Base-by-base conservation (phyloP, 2,797 vertebrate genomes). In the Neoniphon sammara region DNA sequence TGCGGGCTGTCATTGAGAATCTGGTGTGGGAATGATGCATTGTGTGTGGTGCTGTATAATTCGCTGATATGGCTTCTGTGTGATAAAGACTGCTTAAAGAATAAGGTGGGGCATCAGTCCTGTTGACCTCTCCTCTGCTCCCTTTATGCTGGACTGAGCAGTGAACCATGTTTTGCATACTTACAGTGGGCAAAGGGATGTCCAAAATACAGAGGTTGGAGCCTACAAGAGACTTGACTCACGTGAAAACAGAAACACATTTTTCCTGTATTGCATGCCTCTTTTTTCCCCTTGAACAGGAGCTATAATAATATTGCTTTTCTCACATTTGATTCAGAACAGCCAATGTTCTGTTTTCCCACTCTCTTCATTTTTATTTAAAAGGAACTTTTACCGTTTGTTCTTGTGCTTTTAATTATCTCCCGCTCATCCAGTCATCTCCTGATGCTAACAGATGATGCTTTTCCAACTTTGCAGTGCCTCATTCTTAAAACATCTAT, bases 391-490 rank as follows among this genome's bases (percentile, higher is more conserved):
- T 59, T 17, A 59, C 14, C 34, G 30, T 8, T 77, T 73, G 52
- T 36, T 77, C 54, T 12, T 63, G 53, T 72, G 30, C 36, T 77
- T 58, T 11, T 42, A 18, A 70, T 67, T 74, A 59, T 70, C 34
- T 36, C 27, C 18, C 46, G 64, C 70, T 75, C 56, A 74, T 78
- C 46, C 62, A 10, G 53, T 83, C 52, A 73, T 54, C 57, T 30
- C 72, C 59, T 77, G 61, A 85, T 61, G 56, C 78, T 87, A 87
- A 90, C 62, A 46, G 15, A 73, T 85, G 74, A 90, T 84, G 82
- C 50, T 27, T 81, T 86, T 91, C 76, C 83, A 84, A 79, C 81
- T 81, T 79, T 57, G 85, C 72, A 63, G 78, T 27, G 71, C 79
- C 77, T 30, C 27, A 21, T 59, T 68, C 73, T 72, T 66, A 85